Evolutionary conservation across 2,888 invertebrate species (phyloP).

Genomic region (Hemistola chrysoprasaria): DNA sequence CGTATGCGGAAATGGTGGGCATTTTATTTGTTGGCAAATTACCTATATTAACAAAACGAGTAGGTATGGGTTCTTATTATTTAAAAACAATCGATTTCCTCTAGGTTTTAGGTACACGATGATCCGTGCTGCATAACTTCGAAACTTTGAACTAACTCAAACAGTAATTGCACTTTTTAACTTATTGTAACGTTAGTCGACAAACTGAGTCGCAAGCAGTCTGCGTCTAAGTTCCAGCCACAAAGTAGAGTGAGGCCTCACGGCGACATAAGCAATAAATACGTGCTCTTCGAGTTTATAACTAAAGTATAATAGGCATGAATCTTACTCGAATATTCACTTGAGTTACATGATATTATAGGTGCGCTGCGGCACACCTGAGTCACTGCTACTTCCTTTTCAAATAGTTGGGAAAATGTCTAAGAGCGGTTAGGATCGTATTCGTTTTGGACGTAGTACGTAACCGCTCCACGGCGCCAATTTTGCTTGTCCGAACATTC

Average conservation of each 20-base stretch:
- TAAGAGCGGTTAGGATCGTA: too few species aligned
- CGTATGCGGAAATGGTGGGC: constrained; percentile 24
- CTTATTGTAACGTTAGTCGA: constrained; percentile 22
- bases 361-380: constrained; percentile 63
- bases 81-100: too few species aligned
- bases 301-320: constrained; percentile 58
- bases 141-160: constrained; percentile 22
- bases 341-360: constrained; percentile 66
- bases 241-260: constrained; percentile 33
- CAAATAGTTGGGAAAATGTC: constrained; percentile 46
- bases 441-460: too few species aligned
- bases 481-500: constrained; percentile 59
- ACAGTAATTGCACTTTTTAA: constrained; percentile 23
- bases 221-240: constrained; percentile 44
- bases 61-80: too few species aligned
- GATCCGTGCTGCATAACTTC: constrained; percentile 3
- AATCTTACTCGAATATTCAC: constrained; percentile 60
- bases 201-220: constrained; percentile 24
- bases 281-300: constrained; percentile 43
- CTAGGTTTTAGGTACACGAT: neutral
- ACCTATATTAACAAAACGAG: neutral
- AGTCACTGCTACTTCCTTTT: constrained; percentile 49
- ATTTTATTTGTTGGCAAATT: constrained; percentile 29
- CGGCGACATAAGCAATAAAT: constrained; percentile 48
- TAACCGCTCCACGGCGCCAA: too few species aligned